Evolutionary conservation across 2,888 invertebrate genomes (phyloP), one percentile per base, ranked within the genome.

Genomic region (Silvanus unidentatus): DNA sequence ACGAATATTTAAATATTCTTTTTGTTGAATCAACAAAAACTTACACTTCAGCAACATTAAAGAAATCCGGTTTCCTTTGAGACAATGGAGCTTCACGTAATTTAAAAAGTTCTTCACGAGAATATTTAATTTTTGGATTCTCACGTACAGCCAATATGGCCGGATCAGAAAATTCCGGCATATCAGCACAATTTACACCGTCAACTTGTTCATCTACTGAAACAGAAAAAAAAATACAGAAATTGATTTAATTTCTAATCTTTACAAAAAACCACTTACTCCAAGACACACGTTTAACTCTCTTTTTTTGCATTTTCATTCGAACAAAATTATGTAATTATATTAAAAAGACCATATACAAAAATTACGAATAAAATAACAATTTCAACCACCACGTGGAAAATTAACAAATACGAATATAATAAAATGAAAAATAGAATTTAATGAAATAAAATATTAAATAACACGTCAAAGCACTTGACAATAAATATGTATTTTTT

Each of bases 21-120:
- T 13, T 37, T n/a, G n/a, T n/a, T n/a, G n/a, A n/a, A n/a, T n/a
- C n/a, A 11, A 9, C 3, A 14, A 13, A 34, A 40, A 68, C 75
- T 63, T 68, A 80, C 80, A 77, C 77, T 62, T 77, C 76, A 63
- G 73, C 73, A 53, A 72, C 68, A 59, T 80, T 77, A 51, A 82
- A 70, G 70, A 82, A 84, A 56, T 81, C 80, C n/a, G 91, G 88
- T 62, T 84, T 80, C 48, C 75, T 77, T 65, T 80, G 81, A 38
- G 89, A 83, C 51, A 81, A 74, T 48, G 85, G 83, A 57, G 80
- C 80, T 64, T 80, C 78, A 45, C 85, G 80, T 55, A 91, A 76
- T 36, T 80, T 77, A 71, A 88, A 73, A 55, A 93, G 76, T 64
- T 86, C 79, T 40, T 86, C 84, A 69, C 84, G 75, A 16, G 80